Base-by-base conservation (phyloP, 2,888 invertebrate species). In the Drosophila koepferae region DNA sequence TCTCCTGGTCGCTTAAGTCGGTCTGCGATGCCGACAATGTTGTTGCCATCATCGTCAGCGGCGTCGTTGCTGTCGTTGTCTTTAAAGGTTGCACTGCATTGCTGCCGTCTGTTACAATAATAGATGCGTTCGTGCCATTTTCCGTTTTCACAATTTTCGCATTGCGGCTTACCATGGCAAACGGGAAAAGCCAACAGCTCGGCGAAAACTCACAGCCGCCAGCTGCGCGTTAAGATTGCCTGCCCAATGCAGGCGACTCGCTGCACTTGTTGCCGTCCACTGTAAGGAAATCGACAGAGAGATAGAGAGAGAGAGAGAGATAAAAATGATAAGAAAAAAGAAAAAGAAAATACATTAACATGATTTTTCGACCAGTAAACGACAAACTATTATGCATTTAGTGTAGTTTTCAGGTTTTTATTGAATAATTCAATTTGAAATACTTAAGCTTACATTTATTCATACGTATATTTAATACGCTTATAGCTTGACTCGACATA, bases 121-220 rank as follows among this genome's bases (percentile, higher is more conserved):
- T 74, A 64, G 77, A 66, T 69, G 85, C 71, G 80, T 71, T 85
- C 76, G 87, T 80, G 76, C 91, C 91, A 81, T 92, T 91, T 86
- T 89, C 91, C 62, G 88, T 84, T 86, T 86, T 91, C 62, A 84
- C 87, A 82, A 83, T 87, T 77, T 91, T 91, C 72, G 88, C 82
- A 81, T 81, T 91, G 63, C 77, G 79, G 79, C 84, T 90, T 66
- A 89, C 81, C 92, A 92, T 92, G 71, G 75, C 81, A 58, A 60
- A 56, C 40, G 23, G 9, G 46, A 41, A 58, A 49, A 49, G 58
- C 63, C 62, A 54, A 54, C 61, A 62, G 28, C 63, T 63, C 62
- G 55, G 31, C 56, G 76, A 66, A 75, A 77, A 66, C 70, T 74
- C 72, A 74, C 88, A 77, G 85, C 75, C 90, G 75, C 82, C 86